Evolutionary conservation across 1,140 invertebrate genomes (phyloP).

Genomic region (Panagrolaimus sp.): DNA sequence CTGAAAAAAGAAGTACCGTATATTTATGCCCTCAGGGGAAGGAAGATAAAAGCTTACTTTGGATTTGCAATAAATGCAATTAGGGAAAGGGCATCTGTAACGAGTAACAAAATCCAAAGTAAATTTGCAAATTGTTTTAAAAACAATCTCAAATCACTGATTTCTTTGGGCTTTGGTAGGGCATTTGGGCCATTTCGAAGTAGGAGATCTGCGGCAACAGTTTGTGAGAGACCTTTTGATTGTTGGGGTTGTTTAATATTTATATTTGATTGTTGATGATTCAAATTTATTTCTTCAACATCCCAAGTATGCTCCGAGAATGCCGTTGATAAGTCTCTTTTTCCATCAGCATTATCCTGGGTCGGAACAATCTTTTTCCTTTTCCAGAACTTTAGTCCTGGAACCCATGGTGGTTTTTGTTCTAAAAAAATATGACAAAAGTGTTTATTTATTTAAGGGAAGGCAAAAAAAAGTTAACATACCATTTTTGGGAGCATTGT

Average conservation of each 20-base stretch:
- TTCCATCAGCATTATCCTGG: not conserved
- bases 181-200: slow-evolving; percentile 30
- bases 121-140: slow-evolving; percentile 34
- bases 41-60: not conserved
- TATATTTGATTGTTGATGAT: slow-evolving; percentile 36
- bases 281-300: slow-evolving; percentile 14
- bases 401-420: not conserved
- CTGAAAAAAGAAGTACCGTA: slow-evolving; percentile 17
- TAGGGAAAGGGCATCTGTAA: slow-evolving; percentile 29
- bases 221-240: slow-evolving; percentile 29
- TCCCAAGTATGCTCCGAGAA: slow-evolving; percentile 37
- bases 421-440: too few species aligned
- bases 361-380: slow-evolving; percentile 8
- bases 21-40: slow-evolving; percentile 19
- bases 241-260: slow-evolving; percentile 31
- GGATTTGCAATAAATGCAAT: slow-evolving; percentile 26
- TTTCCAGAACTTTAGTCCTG: not conserved
- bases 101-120: slow-evolving; percentile 32
- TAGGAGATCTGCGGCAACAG: slow-evolving; percentile 16
- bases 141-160: slow-evolving; percentile 34
- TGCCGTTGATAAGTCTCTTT: not conserved
- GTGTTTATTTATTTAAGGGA: too few species aligned
- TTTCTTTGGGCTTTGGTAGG: slow-evolving; percentile 34
- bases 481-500: too few species aligned
- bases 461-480: too few species aligned